Evolutionary conservation across 2,797 vertebrate genomes (phyloP).

Genomic region (Tolypeutes matacus): DNA sequence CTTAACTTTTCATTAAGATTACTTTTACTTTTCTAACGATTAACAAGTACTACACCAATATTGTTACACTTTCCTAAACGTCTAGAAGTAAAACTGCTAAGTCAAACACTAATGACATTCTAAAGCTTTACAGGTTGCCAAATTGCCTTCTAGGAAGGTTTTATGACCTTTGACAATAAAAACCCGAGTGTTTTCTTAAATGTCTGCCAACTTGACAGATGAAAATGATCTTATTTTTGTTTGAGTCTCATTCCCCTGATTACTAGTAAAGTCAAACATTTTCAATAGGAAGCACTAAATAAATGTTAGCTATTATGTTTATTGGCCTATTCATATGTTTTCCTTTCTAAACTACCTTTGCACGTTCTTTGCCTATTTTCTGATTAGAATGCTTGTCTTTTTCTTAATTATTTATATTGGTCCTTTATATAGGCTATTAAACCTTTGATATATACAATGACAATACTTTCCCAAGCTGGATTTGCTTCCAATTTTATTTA

Average conservation of each 20-base stretch:
- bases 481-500: not conserved
- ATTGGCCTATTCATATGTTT: not conserved
- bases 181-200: not conserved
- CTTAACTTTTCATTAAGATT: not conserved
- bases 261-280: not conserved
- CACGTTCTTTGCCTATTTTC: not conserved
- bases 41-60: not conserved
- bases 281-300: not conserved
- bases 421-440: not conserved
- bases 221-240: not conserved
- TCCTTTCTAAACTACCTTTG: not conserved
- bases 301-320: not conserved
- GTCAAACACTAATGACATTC: not conserved
- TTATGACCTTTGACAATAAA: not conserved
- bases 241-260: not conserved
- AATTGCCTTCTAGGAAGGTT: not conserved
- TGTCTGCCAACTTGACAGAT: not conserved
- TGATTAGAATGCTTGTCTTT: not conserved
- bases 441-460: not conserved
- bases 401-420: not conserved
- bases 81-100: not conserved
- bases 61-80: not conserved
- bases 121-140: not conserved
- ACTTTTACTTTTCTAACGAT: not conserved
- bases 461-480: not conserved